Base-by-base conservation (phyloP, 2,113 vertebrate species). In the Notarius quadriscutis region DNA sequence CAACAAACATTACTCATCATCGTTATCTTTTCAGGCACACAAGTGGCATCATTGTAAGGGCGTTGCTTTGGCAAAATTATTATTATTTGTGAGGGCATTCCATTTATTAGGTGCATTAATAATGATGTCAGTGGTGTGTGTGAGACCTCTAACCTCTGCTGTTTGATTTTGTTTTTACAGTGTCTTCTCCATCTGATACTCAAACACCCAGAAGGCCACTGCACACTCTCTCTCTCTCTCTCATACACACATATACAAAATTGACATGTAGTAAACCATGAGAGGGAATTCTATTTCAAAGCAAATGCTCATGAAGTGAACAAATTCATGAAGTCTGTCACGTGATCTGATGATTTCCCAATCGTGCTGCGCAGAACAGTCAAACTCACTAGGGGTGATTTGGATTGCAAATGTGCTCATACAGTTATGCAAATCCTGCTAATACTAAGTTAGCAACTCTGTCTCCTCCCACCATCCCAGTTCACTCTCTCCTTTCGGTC, bases 341-440 rank as follows among this genome's bases (percentile, higher is more conserved):
- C 11, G 84, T 89, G 90, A 89, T 57, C 60, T 81, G 62, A 41
- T 65, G 58, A 83, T 55, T 81, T 63, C 53, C 87, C 90, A 89
- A 87, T 89, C 81, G 69, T 7, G 2, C 55, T 22, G 9, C n/a
- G 7, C 53, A 81, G 82, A 84, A 71, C 60, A 86, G 34, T 88
- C 79, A 51, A 86, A 88, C 78, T 89, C 79, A 86, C 82, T 80
- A 41, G 60, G 15, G 77, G 27, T 6, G 30, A 48, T 91, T 91
- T 91, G 90, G 87, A 87, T 89, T 86, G 90, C 87, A 91, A 91
- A 91, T 91, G 11, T 78, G 22, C 72, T 84, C 88, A 87, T 88
- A 91, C 82, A 87, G 74, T 69, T 79, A 91, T 87, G 90, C 88
- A 91, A 91, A 91, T 91, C 12, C 84, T 67, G n/a, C 51, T 14